phyloP scores from a whole-genome alignment of 2,888 invertebrate species.

The Hypomecis punctinalis region DNA sequence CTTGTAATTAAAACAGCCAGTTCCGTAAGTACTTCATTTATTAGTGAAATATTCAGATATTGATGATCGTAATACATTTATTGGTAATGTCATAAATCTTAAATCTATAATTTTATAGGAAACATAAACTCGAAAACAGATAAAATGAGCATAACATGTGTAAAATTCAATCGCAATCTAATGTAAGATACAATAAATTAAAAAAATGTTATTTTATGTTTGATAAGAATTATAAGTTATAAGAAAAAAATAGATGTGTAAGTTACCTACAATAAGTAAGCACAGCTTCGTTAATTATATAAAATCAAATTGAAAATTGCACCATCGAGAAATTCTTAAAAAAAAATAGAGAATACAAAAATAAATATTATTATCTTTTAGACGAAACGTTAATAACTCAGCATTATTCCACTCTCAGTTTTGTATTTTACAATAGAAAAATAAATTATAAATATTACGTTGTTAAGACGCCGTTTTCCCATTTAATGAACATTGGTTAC shows the following conservation, averaged over 20 bases:
- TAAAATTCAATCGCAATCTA: no score
- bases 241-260: neutral
- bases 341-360: constrained; percentile 3
- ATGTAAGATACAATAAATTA: no score
- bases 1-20: neutral
- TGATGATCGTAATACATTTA: constrained; percentile 34
- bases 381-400: neutral
- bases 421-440: no score
- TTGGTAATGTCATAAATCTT: constrained; percentile 32
- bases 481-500: no score
- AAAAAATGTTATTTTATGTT: no score
- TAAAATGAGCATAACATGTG: no score
- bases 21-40: constrained; percentile 43
- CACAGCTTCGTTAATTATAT: neutral
- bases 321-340: constrained; percentile 11
- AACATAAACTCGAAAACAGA: constrained; percentile 3
- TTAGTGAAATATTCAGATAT: constrained; percentile 40
- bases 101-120: constrained; percentile 11
- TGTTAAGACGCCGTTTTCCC: no score
- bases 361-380: neutral
- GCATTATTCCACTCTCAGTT: neutral
- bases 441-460: no score
- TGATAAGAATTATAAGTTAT: no score
- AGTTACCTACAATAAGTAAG: constrained; percentile 1
- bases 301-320: constrained; percentile 3